Evolutionary conservation across 2,797 vertebrate species (phyloP), one percentile per base, ranked within the genome.

Genomic region (Macrochelys suwanniensis): DNA sequence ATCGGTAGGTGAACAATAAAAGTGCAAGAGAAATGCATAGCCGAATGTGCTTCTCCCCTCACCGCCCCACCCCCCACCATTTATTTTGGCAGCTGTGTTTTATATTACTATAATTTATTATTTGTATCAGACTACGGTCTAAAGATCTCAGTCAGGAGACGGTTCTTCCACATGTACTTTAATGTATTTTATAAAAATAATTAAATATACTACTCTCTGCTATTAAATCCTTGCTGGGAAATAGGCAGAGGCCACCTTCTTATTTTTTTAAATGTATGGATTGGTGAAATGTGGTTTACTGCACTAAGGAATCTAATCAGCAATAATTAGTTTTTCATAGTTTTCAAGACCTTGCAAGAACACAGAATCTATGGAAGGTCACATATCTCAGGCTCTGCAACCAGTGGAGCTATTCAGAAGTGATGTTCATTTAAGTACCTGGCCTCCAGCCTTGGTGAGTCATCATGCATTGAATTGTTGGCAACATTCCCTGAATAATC

Each of bases 401-500:
- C 47, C 1, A 37, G 37, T 78, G 28, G 45, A 89, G 89, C 26
- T 80, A 28, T 82, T 76, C 65, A 89, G 80, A 92, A 91, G 68
- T 45, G 91, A 94, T 76, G 82, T 79, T 21, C 54, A 53, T 93
- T 77, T 23, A 95, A 90, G 54, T 87, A 78, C 57, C 79, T 88
- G 82, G 81, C 49, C 86, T 79, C 89, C 42, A 89, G 92, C 33
- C 57, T 84, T 91, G 50, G 9, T 56, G 82, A 87, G 45, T 50
- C 84, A 89, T 94, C 89, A 84, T 89, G 80, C 81, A 37, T 76
- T 81, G 65, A 92, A 51, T 11, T 91, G 76, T 33, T 85, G 87
- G 89, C 89, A 94, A 33, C 71, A 37, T 23, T 94, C 49, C 84
- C 79, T 94, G 89, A 96, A 96, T 86, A 50, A 94, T 92, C n/a